Conservation (phyloP, 2,113 vertebrate genomes). For the Bothrops jararaca region DNA sequence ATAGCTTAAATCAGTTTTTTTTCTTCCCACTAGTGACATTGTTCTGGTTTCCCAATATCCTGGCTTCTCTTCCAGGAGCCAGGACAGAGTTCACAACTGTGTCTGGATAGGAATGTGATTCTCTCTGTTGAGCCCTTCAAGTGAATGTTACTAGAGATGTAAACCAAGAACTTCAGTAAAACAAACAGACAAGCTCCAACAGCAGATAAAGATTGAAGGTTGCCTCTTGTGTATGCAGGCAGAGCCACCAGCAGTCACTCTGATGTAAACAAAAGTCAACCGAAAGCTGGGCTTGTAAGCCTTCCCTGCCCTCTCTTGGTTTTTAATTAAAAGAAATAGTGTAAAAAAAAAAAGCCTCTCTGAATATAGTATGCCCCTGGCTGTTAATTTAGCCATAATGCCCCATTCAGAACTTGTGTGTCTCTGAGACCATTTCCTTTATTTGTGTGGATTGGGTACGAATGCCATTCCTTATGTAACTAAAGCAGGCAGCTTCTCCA, state of each 20-base stretch:
- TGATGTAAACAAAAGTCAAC: neutral
- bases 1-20: neutral
- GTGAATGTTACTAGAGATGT: neutral
- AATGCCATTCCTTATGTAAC: neutral
- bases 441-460: neutral
- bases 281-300: neutral
- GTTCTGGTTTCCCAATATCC: neutral
- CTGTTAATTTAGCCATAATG: neutral
- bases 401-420: neutral
- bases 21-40: neutral
- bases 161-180: neutral
- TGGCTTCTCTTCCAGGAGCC: neutral
- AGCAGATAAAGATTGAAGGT: neutral
- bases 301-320: neutral
- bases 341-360: neutral
- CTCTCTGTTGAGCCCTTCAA: neutral
- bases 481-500: neutral
- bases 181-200: neutral
- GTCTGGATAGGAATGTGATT: neutral
- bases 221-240: neutral
- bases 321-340: conserved; percentile 3
- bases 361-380: neutral
- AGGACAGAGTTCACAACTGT: neutral
- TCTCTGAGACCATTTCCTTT: neutral
- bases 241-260: too few species aligned